Conservation (phyloP, 2,888 invertebrate species). For the Linnaemya tessellans region DNA sequence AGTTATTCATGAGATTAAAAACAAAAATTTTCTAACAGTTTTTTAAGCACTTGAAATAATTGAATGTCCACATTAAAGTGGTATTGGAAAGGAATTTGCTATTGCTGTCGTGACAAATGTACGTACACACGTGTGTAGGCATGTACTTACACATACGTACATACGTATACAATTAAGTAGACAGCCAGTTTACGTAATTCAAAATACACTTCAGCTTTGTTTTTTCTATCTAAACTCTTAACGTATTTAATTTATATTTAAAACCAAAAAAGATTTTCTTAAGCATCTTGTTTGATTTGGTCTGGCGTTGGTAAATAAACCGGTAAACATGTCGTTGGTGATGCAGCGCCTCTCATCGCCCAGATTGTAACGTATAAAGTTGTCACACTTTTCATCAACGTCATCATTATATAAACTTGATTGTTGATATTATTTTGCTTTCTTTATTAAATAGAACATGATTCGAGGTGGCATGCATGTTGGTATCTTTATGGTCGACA, state of each 20-base stretch:
- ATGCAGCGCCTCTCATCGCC: slow-evolving; percentile 2
- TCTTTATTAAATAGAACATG: slow-evolving; percentile 38
- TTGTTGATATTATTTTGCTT: slow-evolving; percentile 44
- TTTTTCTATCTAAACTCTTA: not conserved
- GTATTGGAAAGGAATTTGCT: too few species aligned
- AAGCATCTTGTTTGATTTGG: slow-evolving; percentile 38
- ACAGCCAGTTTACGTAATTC: not conserved
- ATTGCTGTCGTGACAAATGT: too few species aligned
- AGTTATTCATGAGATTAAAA: not conserved
- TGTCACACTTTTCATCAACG: slow-evolving; percentile 55
- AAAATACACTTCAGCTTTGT: not conserved
- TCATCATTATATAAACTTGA: slow-evolving; percentile 59
- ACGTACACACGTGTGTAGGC: too few species aligned
- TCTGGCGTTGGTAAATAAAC: slow-evolving; percentile 32
- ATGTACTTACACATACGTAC: too few species aligned
- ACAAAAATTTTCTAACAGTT: too few species aligned
- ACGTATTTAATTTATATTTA: slow-evolving; percentile 10
- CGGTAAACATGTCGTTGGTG: slow-evolving; percentile 22
- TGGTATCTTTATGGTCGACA: slow-evolving; percentile 21
- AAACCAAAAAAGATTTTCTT: not conserved
- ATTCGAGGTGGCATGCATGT: slow-evolving; percentile 17
- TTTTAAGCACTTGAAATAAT: too few species aligned
- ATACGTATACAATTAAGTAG: too few species aligned
- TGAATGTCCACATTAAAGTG: too few species aligned
- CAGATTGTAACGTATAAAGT: slow-evolving; percentile 16